Conservation (phyloP, 2,797 vertebrate species). For the Oreonectes daqikongensis region DNA sequence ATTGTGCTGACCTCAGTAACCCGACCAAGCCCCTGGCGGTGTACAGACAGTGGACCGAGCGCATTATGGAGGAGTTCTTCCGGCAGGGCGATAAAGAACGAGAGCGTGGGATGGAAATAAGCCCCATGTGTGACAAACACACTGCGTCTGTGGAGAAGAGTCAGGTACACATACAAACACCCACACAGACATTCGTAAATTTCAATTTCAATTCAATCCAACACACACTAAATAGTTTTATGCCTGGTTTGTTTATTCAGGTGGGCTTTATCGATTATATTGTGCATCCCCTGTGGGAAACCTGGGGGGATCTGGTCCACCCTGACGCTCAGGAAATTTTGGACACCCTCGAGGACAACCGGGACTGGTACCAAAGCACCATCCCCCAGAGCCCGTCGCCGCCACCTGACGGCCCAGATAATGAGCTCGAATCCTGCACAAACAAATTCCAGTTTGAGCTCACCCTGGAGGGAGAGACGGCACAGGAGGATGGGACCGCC, state of each 20-base stretch:
- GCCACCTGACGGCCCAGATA: slow-evolving; percentile 77
- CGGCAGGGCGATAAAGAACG: slow-evolving; percentile 91
- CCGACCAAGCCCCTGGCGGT: slow-evolving; percentile 91
- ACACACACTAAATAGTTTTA: neutral
- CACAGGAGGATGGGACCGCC: slow-evolving; percentile 53
- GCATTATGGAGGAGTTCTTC: slow-evolving; percentile 97
- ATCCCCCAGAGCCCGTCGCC: slow-evolving; percentile 90
- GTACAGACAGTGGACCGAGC: slow-evolving; percentile 93
- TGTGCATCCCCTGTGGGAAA: slow-evolving; percentile 93
- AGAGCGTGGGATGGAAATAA: slow-evolving; percentile 94
- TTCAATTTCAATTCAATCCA: slow-evolving; percentile 7
- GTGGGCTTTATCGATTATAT: slow-evolving; percentile 97
- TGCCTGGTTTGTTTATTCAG: slow-evolving; percentile 65
- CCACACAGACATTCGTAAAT: slow-evolving; percentile 1
- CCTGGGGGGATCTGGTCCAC: slow-evolving; percentile 92
- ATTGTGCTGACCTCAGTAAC: slow-evolving; percentile 95
- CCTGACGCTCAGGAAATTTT: slow-evolving; percentile 93
- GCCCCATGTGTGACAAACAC: slow-evolving; percentile 96
- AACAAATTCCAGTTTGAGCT: slow-evolving; percentile 90
- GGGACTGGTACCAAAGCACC: slow-evolving; percentile 93
- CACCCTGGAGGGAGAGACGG: slow-evolving; percentile 74
- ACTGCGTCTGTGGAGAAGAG: slow-evolving; percentile 94
- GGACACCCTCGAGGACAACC: slow-evolving; percentile 91
- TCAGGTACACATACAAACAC: slow-evolving; percentile 76
- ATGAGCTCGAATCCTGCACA: slow-evolving; percentile 75